phyloP scores from a whole-genome alignment of 2,888 invertebrate species.

The Lamellibrachia columna region DNA sequence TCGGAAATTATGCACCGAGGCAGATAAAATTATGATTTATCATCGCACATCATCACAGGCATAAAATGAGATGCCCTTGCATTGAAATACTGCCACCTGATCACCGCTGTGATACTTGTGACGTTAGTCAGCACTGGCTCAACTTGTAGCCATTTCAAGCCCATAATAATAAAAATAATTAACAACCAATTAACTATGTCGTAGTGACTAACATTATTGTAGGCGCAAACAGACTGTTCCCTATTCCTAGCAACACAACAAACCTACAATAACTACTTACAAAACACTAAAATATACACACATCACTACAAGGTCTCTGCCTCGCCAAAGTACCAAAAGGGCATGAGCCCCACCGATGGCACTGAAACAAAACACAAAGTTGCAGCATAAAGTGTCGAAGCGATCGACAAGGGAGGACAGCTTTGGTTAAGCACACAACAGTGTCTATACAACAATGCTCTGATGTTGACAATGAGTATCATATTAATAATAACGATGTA shows the following conservation, averaged over 20 bases:
- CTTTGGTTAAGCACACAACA: conserved; percentile 1
- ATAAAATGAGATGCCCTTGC: neutral
- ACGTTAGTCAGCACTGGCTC: neutral
- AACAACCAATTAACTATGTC: neutral
- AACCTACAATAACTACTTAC: neutral
- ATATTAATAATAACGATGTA: conserved; percentile 16
- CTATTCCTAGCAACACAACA: neutral
- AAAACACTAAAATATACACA: conserved; percentile 12
- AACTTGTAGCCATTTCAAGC: neutral
- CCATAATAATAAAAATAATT: conserved; percentile 3
- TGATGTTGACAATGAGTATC: neutral
- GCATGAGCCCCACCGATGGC: neutral
- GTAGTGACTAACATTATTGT: neutral
- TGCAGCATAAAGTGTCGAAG: neutral
- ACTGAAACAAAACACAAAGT: conserved; percentile 1
- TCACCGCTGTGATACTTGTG: neutral
- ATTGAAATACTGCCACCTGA: conserved; percentile 3
- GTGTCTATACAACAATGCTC: neutral
- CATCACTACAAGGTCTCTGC: neutral
- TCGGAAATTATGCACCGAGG: neutral
- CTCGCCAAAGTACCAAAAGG: neutral
- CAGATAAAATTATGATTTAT: neutral
- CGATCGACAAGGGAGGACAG: neutral
- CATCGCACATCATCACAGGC: neutral
- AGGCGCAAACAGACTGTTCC: neutral